These are phyloP conservation scores for Nesidiocoris tenuis DNA, from an alignment of 2,888 invertebrate species.

Conservation along the genomic window DNA sequence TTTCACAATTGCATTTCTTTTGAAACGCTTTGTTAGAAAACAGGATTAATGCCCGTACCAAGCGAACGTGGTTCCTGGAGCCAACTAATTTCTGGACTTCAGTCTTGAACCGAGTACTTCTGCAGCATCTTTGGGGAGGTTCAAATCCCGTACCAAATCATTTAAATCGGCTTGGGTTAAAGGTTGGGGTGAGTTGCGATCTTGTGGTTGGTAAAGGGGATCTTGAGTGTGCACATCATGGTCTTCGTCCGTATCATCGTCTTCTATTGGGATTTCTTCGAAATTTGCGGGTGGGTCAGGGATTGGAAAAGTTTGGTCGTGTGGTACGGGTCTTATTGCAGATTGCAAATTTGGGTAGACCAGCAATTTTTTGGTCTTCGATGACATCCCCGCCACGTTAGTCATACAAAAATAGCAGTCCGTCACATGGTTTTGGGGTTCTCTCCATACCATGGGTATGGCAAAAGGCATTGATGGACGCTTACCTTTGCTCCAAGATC, in stretches of 20 bases:
- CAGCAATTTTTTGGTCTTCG: constrained; percentile 21
- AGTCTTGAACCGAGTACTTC: too few relatives aligned
- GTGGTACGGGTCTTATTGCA: constrained; percentile 18
- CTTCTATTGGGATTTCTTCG: constrained; percentile 14
- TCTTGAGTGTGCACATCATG: too few relatives aligned
- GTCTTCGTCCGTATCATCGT: too few relatives aligned
- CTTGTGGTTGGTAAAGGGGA: too few relatives aligned
- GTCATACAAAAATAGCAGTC: constrained; percentile 54
- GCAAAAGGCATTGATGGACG: neutral
- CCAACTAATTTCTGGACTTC: too few relatives aligned
- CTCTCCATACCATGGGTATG: constrained; percentile 7
- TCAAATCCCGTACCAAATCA: constrained; percentile 26
- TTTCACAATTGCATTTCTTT: too few relatives aligned
- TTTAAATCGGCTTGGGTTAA: too few relatives aligned
- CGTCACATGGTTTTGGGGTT: neutral
- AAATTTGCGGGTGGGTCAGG: constrained; percentile 20
- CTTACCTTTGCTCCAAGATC: constrained; percentile 8
- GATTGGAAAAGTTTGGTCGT: constrained; percentile 16
- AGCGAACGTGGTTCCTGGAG: too few relatives aligned
- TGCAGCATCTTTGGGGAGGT: constrained; percentile 27
- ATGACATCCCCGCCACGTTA: constrained; percentile 53
- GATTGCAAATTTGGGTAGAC: constrained; percentile 33
- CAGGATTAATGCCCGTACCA: too few relatives aligned
- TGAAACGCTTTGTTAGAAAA: too few relatives aligned
- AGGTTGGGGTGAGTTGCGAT: too few relatives aligned